A percentile compares a stretch with the other conserved stretches of the same genome.
phyloP scores from a whole-genome alignment of 2,888 invertebrate species.

The Lydus trimaculatus region DNA sequence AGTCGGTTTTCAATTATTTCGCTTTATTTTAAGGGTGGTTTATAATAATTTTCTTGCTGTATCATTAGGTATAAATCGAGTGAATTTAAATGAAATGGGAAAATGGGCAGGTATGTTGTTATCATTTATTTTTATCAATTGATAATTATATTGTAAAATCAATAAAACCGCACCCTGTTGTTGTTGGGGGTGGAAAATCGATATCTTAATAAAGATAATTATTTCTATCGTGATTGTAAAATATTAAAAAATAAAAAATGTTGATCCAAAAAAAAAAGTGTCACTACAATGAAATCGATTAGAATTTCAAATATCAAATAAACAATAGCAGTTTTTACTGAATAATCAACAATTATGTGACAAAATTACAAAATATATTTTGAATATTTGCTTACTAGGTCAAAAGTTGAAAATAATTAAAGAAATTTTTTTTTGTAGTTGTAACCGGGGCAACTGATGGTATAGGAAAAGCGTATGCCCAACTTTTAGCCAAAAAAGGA shows the following conservation, averaged over 20 bases:
- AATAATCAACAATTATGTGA: slow-evolving; percentile 12
- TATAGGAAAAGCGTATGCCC: slow-evolving; percentile 86
- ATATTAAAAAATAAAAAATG: neutral
- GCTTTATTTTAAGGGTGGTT: slow-evolving; percentile 61
- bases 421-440: slow-evolving; percentile 69
- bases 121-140: neutral
- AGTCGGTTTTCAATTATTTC: slow-evolving; percentile 61
- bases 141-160: slow-evolving; percentile 1
- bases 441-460: slow-evolving; percentile 91
- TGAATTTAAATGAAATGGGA: slow-evolving; percentile 73
- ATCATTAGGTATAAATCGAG: slow-evolving; percentile 61
- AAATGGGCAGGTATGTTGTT: slow-evolving; percentile 80
- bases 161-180: neutral
- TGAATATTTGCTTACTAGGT: slow-evolving; percentile 5
- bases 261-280: neutral
- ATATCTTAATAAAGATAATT: neutral
- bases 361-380: neutral
- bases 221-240: neutral
- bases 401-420: neutral
- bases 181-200: neutral
- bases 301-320: slow-evolving; percentile 22
- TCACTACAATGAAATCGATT: neutral
- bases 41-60: slow-evolving; percentile 63
- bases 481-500: slow-evolving; percentile 76
- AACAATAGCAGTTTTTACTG: slow-evolving; percentile 22